phyloP scores from a whole-genome alignment of 2,888 invertebrate genomes.

The Melanargia galathea region DNA sequence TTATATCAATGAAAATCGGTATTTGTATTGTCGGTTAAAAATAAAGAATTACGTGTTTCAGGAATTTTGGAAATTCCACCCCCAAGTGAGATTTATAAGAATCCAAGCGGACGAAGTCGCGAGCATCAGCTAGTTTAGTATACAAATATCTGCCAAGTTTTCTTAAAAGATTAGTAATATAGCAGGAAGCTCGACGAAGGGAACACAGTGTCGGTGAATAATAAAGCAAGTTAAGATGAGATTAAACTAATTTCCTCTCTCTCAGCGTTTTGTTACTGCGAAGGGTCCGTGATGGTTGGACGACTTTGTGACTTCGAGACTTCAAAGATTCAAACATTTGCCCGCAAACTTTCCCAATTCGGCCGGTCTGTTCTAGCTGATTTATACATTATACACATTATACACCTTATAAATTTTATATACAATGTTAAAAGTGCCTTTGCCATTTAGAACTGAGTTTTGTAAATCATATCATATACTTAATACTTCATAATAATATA shows the following conservation, averaged over 20 bases:
- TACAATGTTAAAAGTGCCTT: background rate
- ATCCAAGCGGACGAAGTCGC: too few species aligned
- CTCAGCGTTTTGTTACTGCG: slow-evolving; percentile 13
- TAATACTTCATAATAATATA: too few species aligned
- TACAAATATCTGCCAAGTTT: background rate
- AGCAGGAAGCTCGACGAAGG: slow-evolving; percentile 10
- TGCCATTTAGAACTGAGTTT: too few species aligned
- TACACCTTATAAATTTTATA: too few species aligned
- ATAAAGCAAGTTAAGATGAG: slow-evolving; percentile 22
- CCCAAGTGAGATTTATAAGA: too few species aligned
- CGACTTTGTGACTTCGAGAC: slow-evolving; percentile 8
- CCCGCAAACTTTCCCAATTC: slow-evolving; percentile 1
- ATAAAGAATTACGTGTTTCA: too few species aligned
- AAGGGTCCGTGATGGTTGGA: slow-evolving; percentile 13
- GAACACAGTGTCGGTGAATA: slow-evolving; percentile 27
- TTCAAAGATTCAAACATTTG: slow-evolving; percentile 13
- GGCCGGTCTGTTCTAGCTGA: background rate
- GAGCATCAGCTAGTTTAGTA: too few species aligned
- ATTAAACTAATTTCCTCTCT: slow-evolving; percentile 13
- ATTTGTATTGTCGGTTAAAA: too few species aligned
- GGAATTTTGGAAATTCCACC: too few species aligned
- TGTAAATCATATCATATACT: too few species aligned
- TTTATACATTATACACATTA: too few species aligned
- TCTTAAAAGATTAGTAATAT: slow-evolving; percentile 11
- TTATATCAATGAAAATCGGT: too few species aligned